A percentile compares a stretch with the other conserved stretches of the same genome.
Conservation (phyloP, 2,888 invertebrate species). For the Acronicta aceris region DNA sequence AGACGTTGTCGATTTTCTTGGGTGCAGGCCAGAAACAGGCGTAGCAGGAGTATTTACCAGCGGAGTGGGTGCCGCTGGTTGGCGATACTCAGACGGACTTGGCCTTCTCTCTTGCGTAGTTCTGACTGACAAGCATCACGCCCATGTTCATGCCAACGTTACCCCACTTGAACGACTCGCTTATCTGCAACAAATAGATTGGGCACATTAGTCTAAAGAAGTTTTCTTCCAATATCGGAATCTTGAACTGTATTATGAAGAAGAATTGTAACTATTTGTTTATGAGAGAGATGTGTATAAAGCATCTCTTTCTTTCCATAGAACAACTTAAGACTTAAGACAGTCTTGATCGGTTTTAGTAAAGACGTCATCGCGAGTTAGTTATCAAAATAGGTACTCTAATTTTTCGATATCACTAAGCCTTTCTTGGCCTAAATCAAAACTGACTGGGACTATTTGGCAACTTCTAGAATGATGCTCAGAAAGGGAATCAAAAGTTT, state of each 20-base stretch:
- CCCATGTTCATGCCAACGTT: constrained; percentile 92
- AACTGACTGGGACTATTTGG: not conserved
- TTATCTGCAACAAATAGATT: constrained; percentile 89
- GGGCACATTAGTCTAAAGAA: constrained; percentile 31
- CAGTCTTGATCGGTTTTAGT: constrained; percentile 36
- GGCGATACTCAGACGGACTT: constrained; percentile 83
- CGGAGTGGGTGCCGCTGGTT: constrained; percentile 75
- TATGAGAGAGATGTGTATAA: not conserved
- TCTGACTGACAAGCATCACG: constrained; percentile 90
- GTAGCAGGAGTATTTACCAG: constrained; percentile 78
- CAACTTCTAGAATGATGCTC: not conserved
- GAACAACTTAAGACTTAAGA: not conserved
- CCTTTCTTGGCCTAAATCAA: constrained; percentile 30
- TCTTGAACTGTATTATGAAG: not conserved
- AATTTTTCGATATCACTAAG: no score
- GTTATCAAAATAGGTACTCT: constrained; percentile 11
- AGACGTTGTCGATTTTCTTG: constrained; percentile 79
- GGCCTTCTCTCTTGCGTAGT: constrained; percentile 77
- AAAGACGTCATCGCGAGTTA: constrained; percentile 35
- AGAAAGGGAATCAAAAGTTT: not conserved
- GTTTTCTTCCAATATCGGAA: not conserved
- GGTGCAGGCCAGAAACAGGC: constrained; percentile 79
- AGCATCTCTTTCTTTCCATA: not conserved
- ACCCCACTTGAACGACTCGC: constrained; percentile 92
- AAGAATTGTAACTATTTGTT: not conserved